Evolutionary conservation across 2,797 vertebrate species (phyloP).

Genomic region (Eurystomus glaucurus): DNA sequence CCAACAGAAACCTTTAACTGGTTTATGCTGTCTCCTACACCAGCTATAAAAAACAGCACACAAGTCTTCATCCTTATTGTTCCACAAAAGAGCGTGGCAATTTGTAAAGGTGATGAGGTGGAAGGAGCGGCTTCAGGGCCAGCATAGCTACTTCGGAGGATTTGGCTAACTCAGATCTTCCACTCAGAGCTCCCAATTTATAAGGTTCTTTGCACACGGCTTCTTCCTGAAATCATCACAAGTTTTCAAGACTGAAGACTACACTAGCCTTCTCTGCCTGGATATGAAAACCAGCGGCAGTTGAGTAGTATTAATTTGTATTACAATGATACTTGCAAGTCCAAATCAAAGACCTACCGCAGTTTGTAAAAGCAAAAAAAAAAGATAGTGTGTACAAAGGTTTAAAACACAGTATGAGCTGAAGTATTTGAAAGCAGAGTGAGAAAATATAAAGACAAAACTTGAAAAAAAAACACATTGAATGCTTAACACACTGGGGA

Average conservation of each 20-base stretch:
- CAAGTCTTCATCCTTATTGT: not conserved
- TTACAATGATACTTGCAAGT: not conserved
- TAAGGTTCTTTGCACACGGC: not conserved
- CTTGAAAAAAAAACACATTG: not conserved
- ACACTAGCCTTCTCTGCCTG: not conserved
- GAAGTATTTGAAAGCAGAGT: not conserved
- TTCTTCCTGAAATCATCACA: not conserved
- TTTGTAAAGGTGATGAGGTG: not conserved
- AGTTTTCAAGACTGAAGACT: not conserved
- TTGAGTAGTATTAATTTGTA: not conserved
- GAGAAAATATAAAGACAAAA: not conserved
- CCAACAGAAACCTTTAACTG: not conserved
- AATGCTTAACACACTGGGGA: not conserved
- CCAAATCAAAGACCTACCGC: not conserved
- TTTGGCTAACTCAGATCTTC: not conserved
- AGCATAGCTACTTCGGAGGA: not conserved
- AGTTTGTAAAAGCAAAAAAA: not conserved
- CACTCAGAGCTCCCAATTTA: not conserved
- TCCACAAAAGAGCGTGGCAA: not conserved
- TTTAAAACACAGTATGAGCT: not conserved
- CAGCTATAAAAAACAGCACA: not conserved
- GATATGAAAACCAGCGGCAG: not conserved
- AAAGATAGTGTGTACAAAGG: fast-evolving
- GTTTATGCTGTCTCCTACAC: not conserved
- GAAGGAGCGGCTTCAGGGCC: not conserved